Evolutionary conservation across 2,113 vertebrate genomes (phyloP), one percentile per base, ranked within the genome.

Genomic region (Athene cunicularia): DNA sequence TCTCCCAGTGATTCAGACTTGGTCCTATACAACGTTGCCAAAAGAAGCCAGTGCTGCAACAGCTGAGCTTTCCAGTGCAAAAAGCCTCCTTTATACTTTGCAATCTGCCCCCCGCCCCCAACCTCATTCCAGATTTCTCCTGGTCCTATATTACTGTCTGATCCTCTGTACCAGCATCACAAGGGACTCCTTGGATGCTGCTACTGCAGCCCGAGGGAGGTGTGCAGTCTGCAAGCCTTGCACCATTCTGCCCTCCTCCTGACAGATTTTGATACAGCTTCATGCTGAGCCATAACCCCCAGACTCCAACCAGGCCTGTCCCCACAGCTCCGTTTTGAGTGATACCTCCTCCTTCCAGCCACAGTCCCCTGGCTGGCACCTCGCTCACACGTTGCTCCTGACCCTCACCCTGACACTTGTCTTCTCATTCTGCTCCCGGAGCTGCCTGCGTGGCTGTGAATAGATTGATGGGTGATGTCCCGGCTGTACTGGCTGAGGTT

Each of bases 401-500:
- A 45, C 9, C 32, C 52, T 66, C 37, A 19, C 8, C 5, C 37
- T 43, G 39, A 14, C 3, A 5, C 30, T 56, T 6, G 14, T 56
- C 12, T 0, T 45, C 76, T 62, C 72, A 33, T 32, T 71, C 35
- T 62, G 58, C n/a, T 86, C 59, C 59, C 63, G 26, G 16, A 5
- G 0, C 58, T 90, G 49, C 19, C 39, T 49, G 13, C 1, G 4
- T 50, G 66, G 33, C 49, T 72, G 35, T 52, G 55, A 39, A 15
- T 0, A 8, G 27, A 21, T 18, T 6, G 70, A 41, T 33, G 75
- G 26, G 32, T 33, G 27, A 53, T 1, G 1, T 66, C n/a, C 52
- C 0, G 0, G 10, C 75, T 43, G 5, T 39, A 0, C 73, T 6
- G 26, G 32, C 20, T 47, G 50, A 62, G 4, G 16, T 30, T 49